Evolutionary conservation across 2,797 vertebrate species (phyloP), one percentile per base, ranked within the genome.

Genomic region (Capromys pilorides): DNA sequence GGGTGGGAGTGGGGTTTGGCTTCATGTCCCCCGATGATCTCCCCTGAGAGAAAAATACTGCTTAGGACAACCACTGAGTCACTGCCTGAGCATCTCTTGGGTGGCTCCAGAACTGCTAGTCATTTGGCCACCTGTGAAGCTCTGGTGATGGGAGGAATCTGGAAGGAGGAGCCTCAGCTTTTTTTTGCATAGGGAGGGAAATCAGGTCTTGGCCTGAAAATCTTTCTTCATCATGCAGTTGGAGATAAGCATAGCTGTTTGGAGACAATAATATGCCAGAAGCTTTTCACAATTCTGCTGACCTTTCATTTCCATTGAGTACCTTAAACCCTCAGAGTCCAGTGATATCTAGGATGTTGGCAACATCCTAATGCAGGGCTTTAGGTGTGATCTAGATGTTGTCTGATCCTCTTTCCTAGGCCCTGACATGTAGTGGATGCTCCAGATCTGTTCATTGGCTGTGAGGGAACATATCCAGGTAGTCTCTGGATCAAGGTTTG

Each of bases 11-110:
- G 96, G n/a, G 96, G 84, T 41, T 61, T 91, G n/a, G 64, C 91
- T 59, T 97, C 96, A 8, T 92, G 92, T 69, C 96, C 96, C 2
- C 94, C 89, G 61, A 97, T 97, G 96, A 97, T 97, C 78, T 95
- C 28, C 1, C 64, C 97, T 97, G 82, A 57, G 88, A 19, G 24
- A 91, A 87, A 85, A 19, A n/a, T 6, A 31, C 4, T 39, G 49
- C n/a, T 36, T 61, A 0, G 49, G 3, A 31, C 2, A n/a, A 22
- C 28, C 85, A 7, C 24, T 9, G 19, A 66, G 3, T 61, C 7
- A 11, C 19, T 9, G 0, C 2, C 2, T 4, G 24, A 5, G 1
- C 12, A 31, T 26, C 0, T 0, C 2, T 26, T 28, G 36, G 21
- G 2, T 21, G 1, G 14, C 11, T 86, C 4, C 24, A 36, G 54